Conservation (phyloP, 2,797 vertebrate genomes). For the Mus spretus region DNA sequence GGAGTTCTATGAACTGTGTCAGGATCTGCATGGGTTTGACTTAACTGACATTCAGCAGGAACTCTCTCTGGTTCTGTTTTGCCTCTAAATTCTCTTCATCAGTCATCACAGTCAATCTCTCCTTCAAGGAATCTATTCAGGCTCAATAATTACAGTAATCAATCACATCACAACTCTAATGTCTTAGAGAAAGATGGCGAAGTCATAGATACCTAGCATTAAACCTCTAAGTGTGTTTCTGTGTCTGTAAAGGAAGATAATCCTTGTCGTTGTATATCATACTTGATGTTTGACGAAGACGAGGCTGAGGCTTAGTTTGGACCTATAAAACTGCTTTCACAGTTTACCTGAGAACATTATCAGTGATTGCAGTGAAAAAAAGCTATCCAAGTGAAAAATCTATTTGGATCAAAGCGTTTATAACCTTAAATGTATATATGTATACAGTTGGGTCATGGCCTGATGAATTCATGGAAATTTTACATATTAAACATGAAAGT, state of each 20-base stretch:
- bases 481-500: neutral
- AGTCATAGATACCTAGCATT: conserved; percentile 30
- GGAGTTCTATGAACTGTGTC: neutral
- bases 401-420: neutral
- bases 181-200: neutral
- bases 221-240: conserved; percentile 7
- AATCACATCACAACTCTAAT: neutral
- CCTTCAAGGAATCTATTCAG: conserved; percentile 46
- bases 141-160: conserved; percentile 30
- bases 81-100: neutral
- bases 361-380: neutral
- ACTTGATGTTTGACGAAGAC: neutral
- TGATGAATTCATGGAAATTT: neutral
- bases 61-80: neutral
- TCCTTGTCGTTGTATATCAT: neutral
- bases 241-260: conserved; percentile 1
- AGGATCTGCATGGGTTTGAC: neutral
- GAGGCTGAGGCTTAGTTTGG: neutral
- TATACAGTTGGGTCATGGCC: neutral
- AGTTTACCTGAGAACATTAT: conserved; percentile 11
- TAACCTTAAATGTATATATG: neutral
- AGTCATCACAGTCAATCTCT: conserved; percentile 27
- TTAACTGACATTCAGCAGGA: conserved; percentile 8
- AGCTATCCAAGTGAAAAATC: neutral
- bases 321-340: neutral